Evolutionary conservation across 2,888 invertebrate species (phyloP), one percentile per base, ranked within the genome.

Genomic region (Tupiocoris notatus): DNA sequence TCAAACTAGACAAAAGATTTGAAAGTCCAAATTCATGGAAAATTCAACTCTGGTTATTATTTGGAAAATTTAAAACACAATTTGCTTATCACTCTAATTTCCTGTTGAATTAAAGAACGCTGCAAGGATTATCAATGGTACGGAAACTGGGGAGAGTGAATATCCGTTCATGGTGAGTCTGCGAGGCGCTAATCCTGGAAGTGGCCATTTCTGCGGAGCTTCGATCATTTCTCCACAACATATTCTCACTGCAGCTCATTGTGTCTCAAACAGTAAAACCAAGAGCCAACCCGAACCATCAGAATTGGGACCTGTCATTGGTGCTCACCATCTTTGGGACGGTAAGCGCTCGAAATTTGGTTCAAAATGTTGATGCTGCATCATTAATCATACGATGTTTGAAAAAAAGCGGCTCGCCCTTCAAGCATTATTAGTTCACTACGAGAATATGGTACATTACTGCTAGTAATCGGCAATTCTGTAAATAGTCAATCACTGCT

Each of bases 221-320:
- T 74, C 74, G 22, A 74, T 74, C 74, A 56, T 74, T 23, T 22
- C 22, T 20, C 57, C 74, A 6, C 24, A 24, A 6, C 74, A 74
- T 57, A 64, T 74, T 20, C 54, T 74, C 54, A 74, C 74, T 18
- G 74, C 74, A 0, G 74, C 74, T n/a, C 74, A 74, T 23, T 74
- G 74, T 57, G 64, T 64, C 20, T 58, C 58, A 23, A 24, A 20
- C 70, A 70, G 61, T 6, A 9, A n/a, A 16, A 16, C n/a, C 17
- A 70, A 59, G 25, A 59, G 3, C 2, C 58, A 23, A 20, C 70
- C 58, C 2, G n/a, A 58, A 7, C 59, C 59, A 24, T 23, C 22
- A 12, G 18, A 16, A 7, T 18, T 70, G 9, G 59, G 54, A 25
- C 57, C 74, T 16, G 74, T 64, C 63, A 64, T 74, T 6, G 64